Evolutionary conservation across 2,888 invertebrate genomes (phyloP), one percentile per base, ranked within the genome.

Genomic region (Megastigmus dorsalis): DNA sequence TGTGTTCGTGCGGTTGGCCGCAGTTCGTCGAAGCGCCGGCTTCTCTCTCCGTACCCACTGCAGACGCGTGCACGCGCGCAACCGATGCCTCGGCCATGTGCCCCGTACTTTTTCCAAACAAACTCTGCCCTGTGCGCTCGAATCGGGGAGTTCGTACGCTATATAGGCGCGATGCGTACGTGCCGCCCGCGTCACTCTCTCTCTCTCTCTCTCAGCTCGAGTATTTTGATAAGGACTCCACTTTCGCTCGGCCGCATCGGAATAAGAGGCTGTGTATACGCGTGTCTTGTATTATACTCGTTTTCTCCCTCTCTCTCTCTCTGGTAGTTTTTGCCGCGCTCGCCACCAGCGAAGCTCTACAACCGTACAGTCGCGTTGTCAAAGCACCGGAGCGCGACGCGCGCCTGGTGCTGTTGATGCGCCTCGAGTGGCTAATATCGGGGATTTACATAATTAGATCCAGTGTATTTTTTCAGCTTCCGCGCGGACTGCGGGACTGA

Each of bases 381-480:
- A n/a, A n/a, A n/a, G n/a, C n/a, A n/a, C n/a, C n/a, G n/a, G n/a
- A n/a, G n/a, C n/a, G n/a, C n/a, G n/a, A n/a, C n/a, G n/a, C n/a
- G n/a, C n/a, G n/a, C n/a, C n/a, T n/a, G n/a, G n/a, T n/a, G n/a
- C n/a, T n/a, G n/a, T n/a, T n/a, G n/a, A n/a, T n/a, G n/a, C 63
- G 76, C 77, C n/a, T 76, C 80, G 77, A 78, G 78, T 74, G 80
- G 76, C 79, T 81, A 80, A 83, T 83, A 80, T 79, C 78, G 79
- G n/a, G 83, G 85, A 87, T 87, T 85, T 86, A 84, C 87, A 86
- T 86, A 86, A 86, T 87, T 86, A 86, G 84, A 83, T 76, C 75
- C 69, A 78, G 69, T 45, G 77, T 83, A 82, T 80, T 79, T 82
- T 80, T 80, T 80, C 80, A 81, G 82, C 79, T 60, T 72, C 78